phyloP scores from a whole-genome alignment of 1,140 invertebrate genomes.

The Solenopsis fugax region DNA sequence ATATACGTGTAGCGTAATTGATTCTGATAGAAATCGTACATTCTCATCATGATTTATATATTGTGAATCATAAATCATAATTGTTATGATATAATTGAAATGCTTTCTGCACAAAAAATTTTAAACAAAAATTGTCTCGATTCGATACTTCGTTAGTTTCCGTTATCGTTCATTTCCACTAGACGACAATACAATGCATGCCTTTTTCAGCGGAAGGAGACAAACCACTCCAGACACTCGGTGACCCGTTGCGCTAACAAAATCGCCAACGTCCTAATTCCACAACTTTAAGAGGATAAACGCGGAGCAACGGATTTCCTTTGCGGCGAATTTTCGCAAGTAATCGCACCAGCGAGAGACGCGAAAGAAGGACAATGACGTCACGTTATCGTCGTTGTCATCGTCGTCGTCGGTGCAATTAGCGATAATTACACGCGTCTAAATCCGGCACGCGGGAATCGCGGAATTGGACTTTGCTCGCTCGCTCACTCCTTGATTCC shows the following conservation, averaged over 20 bases:
- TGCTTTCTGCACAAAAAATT: not conserved
- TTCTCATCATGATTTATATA: too few species aligned
- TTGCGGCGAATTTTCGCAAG: constrained; percentile 26
- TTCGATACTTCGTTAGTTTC: not conserved
- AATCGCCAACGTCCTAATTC: constrained; percentile 2
- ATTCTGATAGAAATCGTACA: not conserved
- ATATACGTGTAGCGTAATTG: not conserved
- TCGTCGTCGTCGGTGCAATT: constrained; percentile 31
- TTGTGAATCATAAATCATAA: too few species aligned
- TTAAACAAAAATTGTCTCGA: not conserved
- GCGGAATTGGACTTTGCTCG: constrained; percentile 4
- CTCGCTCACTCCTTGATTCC: constrained; percentile 9
- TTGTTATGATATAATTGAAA: too few species aligned
- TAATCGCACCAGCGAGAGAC: not conserved
- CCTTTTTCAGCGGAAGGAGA: too few species aligned
- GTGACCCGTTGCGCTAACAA: not conserved
- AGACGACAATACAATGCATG: not conserved
- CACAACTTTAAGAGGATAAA: constrained; percentile 6
- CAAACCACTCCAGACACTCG: not conserved
- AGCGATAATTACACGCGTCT: constrained; percentile 44
- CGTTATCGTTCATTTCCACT: not conserved
- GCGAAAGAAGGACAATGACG: constrained; percentile 22
- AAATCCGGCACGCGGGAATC: constrained; percentile 46
- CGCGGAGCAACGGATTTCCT: not conserved
- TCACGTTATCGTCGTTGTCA: not conserved